Evolutionary conservation across 2,797 vertebrate genomes (phyloP).

Genomic region (Onychomys arenicola): DNA sequence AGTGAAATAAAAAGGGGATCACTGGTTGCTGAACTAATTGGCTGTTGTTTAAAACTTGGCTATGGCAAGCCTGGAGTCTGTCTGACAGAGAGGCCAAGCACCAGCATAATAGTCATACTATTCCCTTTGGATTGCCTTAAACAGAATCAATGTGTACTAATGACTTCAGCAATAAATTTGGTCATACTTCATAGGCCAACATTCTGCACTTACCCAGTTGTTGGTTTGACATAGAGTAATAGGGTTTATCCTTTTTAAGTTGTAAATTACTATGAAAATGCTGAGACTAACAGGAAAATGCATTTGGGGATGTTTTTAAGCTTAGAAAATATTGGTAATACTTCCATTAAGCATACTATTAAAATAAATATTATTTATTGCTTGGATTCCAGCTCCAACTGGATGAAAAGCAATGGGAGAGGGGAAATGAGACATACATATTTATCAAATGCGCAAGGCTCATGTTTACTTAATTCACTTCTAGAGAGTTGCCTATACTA

Average conservation of each 20-base stretch:
- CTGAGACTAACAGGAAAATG: constrained; percentile 87
- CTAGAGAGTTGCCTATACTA: constrained; percentile 82
- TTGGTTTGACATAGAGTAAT: constrained; percentile 88
- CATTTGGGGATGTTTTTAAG: constrained; percentile 86
- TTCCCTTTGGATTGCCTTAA: constrained; percentile 86
- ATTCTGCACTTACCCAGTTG: constrained; percentile 86
- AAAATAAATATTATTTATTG: constrained; percentile 90
- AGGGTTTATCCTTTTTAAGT: constrained; percentile 89
- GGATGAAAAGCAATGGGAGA: constrained; percentile 80
- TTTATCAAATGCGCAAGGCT: constrained; percentile 83
- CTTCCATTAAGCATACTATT: constrained; percentile 89
- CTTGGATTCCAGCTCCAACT: constrained; percentile 83
- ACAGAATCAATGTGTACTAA: constrained; percentile 89
- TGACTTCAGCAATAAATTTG: constrained; percentile 88
- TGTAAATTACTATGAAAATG: constrained; percentile 90
- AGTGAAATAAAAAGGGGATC: not conserved
- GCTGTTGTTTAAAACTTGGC: constrained; percentile 62
- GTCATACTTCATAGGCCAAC: constrained; percentile 85
- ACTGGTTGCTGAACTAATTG: constrained; percentile 16
- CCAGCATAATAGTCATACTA: constrained; percentile 81
- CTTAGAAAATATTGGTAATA: constrained; percentile 88
- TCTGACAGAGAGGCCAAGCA: constrained; percentile 49
- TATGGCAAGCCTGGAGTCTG: constrained; percentile 50
- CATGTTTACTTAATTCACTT: constrained; percentile 85
- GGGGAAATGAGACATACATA: constrained; percentile 82